phyloP scores from a whole-genome alignment of 1,140 invertebrate genomes.

The Trichonephila inaurata region DNA sequence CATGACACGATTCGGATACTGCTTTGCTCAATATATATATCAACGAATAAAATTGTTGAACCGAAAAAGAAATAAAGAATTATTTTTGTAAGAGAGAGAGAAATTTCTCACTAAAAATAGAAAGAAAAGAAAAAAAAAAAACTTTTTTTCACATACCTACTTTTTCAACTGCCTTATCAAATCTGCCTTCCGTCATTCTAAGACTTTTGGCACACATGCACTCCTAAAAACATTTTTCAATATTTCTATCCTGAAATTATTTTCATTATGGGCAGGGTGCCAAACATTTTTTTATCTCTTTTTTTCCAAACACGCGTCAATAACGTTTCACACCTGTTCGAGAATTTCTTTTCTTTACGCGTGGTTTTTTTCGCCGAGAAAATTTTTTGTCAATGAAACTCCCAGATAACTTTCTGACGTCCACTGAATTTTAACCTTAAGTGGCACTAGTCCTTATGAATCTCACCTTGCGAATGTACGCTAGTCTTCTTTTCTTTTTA shows the following conservation, averaged over 20 bases:
- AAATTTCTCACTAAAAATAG: background rate
- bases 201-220: background rate
- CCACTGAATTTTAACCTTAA: background rate
- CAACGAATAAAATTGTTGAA: background rate
- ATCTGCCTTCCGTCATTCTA: background rate
- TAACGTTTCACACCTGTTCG: background rate
- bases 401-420: background rate
- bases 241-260: background rate
- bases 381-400: background rate
- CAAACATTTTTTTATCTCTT: background rate
- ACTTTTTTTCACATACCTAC: background rate
- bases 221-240: constrained; percentile 3
- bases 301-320: background rate
- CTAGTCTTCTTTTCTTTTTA: too few species aligned
- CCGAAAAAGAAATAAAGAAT: background rate
- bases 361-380: background rate
- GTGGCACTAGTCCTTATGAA: too few species aligned
- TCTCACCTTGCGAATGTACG: too few species aligned
- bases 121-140: background rate
- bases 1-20: background rate
- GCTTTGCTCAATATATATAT: background rate
- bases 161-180: background rate
- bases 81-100: background rate
- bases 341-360: background rate
- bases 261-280: constrained; percentile 10